Conservation (phyloP, 2,797 vertebrate genomes). For the Paramormyrops hopkinsi region DNA sequence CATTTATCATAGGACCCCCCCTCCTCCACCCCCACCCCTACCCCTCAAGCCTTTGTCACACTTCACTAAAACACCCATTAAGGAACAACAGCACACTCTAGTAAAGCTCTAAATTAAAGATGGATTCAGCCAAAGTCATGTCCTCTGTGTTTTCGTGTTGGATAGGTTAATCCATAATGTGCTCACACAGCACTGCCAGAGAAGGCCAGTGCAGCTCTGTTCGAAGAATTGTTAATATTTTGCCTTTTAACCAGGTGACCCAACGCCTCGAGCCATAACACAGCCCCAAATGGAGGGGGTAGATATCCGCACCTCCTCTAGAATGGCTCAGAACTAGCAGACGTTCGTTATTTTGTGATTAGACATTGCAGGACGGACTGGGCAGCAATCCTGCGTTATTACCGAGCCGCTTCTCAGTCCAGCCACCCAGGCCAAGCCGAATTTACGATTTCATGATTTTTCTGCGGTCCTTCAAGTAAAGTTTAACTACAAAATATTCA, state of each 20-base stretch:
- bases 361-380: neutral
- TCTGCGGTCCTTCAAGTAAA: neutral
- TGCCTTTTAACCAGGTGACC: conserved; percentile 1
- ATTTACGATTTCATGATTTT: neutral
- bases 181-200: neutral
- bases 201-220: neutral
- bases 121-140: neutral
- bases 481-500: neutral
- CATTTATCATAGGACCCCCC: neutral
- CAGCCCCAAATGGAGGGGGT: neutral
- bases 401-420: neutral
- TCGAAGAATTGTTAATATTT: neutral
- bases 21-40: neutral
- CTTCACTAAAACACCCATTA: neutral
- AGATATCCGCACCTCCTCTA: neutral
- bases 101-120: conserved; percentile 6
- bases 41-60: neutral
- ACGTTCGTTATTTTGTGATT: neutral
- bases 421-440: neutral
- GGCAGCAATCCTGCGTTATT: neutral
- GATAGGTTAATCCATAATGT: neutral
- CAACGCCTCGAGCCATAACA: neutral
- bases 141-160: neutral
- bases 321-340: neutral
- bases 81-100: neutral